These are phyloP conservation scores for Reticulitermes speratus DNA, from an alignment of 1,140 invertebrate species.

Conservation along the genomic window DNA sequence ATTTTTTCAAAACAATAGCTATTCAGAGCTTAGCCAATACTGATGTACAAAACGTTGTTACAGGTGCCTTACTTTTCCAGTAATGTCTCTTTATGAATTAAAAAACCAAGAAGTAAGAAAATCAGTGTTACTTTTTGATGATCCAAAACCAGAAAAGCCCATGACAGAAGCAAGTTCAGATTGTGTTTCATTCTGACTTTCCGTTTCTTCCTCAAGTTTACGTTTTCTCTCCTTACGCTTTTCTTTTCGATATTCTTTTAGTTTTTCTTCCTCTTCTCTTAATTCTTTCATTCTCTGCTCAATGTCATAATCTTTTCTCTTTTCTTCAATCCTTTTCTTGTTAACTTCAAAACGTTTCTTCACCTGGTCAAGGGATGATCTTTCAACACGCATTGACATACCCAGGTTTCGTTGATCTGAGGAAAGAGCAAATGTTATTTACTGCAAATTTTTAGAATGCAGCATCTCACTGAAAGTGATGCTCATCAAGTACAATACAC, in stretches of 20 bases:
- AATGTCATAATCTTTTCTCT: constrained; percentile 95
- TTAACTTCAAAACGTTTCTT: constrained; percentile 91
- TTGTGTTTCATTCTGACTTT: constrained; percentile 57
- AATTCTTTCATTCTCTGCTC: constrained; percentile 88
- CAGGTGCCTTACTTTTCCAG: background rate
- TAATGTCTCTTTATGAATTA: background rate
- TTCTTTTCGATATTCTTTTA: constrained; percentile 90
- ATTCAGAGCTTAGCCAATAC: background rate
- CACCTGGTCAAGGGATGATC: constrained; percentile 93
- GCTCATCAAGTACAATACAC: too few relatives aligned
- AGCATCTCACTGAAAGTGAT: too few relatives aligned
- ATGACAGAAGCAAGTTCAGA: constrained; percentile 90
- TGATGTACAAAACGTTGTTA: too few relatives aligned
- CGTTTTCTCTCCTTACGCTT: constrained; percentile 87
- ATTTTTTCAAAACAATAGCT: background rate
- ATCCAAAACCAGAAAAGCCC: constrained; percentile 96
- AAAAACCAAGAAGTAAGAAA: background rate
- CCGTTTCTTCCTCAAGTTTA: constrained; percentile 73
- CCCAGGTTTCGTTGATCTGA: constrained; percentile 95
- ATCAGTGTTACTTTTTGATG: constrained; percentile 70
- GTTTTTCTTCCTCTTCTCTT: constrained; percentile 95
- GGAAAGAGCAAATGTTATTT: constrained; percentile 40
- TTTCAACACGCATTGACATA: constrained; percentile 99
- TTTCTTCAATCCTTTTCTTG: constrained; percentile 93
- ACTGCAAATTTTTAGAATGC: background rate